Conservation (phyloP, 2,113 vertebrate genomes). For the Leucoraja erinaceus region DNA sequence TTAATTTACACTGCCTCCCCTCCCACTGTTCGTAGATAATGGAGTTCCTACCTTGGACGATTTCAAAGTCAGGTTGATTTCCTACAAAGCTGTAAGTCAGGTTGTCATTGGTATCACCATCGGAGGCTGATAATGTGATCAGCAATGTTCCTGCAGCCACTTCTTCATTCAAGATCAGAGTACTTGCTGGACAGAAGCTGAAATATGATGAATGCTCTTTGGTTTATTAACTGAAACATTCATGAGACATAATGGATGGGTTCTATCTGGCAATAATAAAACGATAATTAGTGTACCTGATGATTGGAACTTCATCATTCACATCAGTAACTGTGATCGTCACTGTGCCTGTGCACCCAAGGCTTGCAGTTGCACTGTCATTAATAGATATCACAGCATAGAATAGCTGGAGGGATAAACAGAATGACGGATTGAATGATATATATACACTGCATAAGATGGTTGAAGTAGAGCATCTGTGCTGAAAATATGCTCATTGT, state of each 20-base stretch:
- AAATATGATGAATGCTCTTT: background rate
- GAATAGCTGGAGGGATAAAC: background rate
- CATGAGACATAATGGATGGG: background rate
- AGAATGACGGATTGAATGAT: background rate
- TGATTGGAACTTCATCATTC: constrained; percentile 1
- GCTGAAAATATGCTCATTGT: background rate
- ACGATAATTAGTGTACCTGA: background rate
- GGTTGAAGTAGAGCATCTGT: background rate
- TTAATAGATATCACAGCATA: background rate
- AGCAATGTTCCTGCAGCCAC: background rate
- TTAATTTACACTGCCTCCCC: too few species aligned
- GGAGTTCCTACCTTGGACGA: background rate
- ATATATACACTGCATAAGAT: background rate
- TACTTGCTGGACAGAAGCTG: constrained; percentile 4
- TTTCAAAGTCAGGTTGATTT: background rate
- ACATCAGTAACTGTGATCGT: constrained; percentile 9
- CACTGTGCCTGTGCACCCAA: background rate
- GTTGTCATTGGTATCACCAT: background rate
- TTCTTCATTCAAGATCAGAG: background rate
- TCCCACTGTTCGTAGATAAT: background rate
- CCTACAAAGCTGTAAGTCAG: background rate
- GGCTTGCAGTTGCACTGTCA: background rate
- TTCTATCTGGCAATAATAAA: background rate
- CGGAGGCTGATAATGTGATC: background rate
- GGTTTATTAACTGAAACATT: background rate